A percentile compares a stretch with the other conserved stretches of the same genome.
Evolutionary conservation across 2,888 invertebrate species (phyloP).

Genomic region (Leptothorax acervorum): DNA sequence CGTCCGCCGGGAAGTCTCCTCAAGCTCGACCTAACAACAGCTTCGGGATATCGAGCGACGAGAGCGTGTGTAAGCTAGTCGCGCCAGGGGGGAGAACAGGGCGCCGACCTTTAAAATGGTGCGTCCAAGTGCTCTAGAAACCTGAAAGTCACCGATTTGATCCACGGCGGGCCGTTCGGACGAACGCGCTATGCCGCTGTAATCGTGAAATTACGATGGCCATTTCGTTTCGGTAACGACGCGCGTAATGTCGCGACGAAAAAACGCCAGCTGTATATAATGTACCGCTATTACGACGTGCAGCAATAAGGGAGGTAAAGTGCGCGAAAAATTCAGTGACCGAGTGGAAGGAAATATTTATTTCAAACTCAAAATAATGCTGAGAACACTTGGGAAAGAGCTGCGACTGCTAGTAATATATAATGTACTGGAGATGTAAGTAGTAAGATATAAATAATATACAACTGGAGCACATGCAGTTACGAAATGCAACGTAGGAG

Average conservation of each 20-base stretch:
- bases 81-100: slow-evolving; percentile 64
- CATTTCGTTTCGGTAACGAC: background rate
- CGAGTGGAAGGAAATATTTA: slow-evolving; percentile 9
- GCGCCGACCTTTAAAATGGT: slow-evolving; percentile 72
- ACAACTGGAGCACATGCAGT: background rate
- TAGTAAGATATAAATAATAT: background rate
- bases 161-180: slow-evolving; percentile 30
- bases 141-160: slow-evolving; percentile 62
- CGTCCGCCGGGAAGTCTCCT: slow-evolving; percentile 63
- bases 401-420: background rate
- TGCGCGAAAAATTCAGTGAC: background rate
- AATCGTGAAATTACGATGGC: slow-evolving; percentile 15
- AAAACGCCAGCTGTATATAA: slow-evolving; percentile 8
- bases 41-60: slow-evolving; percentile 75
- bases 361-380: background rate
- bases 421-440: background rate
- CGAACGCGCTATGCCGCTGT: slow-evolving; percentile 6
- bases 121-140: slow-evolving; percentile 75
- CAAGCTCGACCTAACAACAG: slow-evolving; percentile 71
- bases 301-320: background rate
- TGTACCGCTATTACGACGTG: background rate
- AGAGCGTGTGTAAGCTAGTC: slow-evolving; percentile 42
- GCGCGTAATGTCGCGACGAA: background rate
- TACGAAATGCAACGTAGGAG: background rate
- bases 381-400: background rate